phyloP scores from a whole-genome alignment of 1,140 invertebrate species.

The Atta cephalotes region DNA sequence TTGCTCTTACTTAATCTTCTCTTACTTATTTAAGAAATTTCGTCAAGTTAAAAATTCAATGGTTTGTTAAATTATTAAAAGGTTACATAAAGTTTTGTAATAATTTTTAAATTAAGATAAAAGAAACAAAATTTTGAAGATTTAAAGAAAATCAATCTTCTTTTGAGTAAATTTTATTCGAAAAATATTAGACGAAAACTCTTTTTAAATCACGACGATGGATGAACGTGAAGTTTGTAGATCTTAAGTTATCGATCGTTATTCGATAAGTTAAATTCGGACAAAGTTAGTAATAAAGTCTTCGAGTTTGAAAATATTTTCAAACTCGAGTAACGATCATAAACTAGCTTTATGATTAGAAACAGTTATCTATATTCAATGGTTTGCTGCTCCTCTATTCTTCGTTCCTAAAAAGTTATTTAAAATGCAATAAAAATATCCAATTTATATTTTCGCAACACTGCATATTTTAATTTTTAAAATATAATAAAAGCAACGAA shows the following conservation, averaged over 20 bases:
- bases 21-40: not conserved
- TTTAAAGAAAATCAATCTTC: conserved; percentile 1
- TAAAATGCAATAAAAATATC: not conserved
- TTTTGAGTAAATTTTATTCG: not conserved
- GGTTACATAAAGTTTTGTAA: not conserved
- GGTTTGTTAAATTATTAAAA: not conserved
- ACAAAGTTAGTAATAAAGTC: conserved; percentile 41
- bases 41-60: conserved; percentile 3
- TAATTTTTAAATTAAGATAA: not conserved
- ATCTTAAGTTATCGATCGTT: conserved; percentile 51
- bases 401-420: not conserved
- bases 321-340: conserved; percentile 9
- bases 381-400: not conserved
- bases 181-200: not conserved
- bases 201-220: conserved; percentile 19
- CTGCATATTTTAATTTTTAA: not conserved
- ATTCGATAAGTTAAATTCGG: conserved; percentile 15
- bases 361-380: not conserved
- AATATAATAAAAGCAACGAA: not conserved
- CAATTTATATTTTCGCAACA: not conserved
- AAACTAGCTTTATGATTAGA: conserved; percentile 39
- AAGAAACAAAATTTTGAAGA: conserved; percentile 13
- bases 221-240: conserved; percentile 33
- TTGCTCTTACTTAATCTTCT: not conserved
- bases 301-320: conserved; percentile 33